These are phyloP conservation scores for Epinephelus coioides DNA, from an alignment of 2,797 vertebrate species.

Conservation along the genomic window DNA sequence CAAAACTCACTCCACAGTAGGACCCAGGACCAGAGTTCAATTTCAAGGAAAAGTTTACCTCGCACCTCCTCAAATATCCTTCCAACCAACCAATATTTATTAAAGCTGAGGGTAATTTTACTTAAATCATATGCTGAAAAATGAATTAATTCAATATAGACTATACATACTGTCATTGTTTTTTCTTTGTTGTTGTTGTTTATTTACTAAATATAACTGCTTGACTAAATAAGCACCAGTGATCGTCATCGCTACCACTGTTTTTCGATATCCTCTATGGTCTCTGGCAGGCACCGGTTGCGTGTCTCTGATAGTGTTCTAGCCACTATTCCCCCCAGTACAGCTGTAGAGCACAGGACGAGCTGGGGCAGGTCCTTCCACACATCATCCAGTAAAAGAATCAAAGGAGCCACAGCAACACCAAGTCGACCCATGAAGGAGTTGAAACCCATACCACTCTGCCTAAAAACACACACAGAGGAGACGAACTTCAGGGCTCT, in stretches of 20 bases:
- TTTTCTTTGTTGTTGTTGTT: neutral
- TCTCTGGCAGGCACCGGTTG: constrained; percentile 87
- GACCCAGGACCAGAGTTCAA: constrained; percentile 17
- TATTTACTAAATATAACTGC: neutral
- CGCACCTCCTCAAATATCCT: neutral
- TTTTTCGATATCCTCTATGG: constrained; percentile 90
- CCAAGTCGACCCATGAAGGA: constrained; percentile 81
- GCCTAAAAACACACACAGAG: constrained; percentile 59
- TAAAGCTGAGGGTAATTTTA: no score
- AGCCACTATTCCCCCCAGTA: constrained; percentile 80
- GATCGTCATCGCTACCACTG: neutral
- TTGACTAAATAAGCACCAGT: neutral
- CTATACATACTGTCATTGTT: neutral
- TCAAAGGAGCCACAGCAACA: constrained; percentile 79
- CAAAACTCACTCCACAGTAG: neutral
- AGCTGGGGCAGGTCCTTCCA: constrained; percentile 89
- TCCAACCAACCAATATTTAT: neutral
- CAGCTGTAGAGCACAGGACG: constrained; percentile 77
- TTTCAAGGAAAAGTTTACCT: neutral
- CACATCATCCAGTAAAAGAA: constrained; percentile 87
- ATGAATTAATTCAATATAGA: neutral
- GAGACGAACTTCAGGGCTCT: neutral
- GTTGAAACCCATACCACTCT: constrained; percentile 84
- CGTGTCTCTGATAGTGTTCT: constrained; percentile 88
- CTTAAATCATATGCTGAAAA: neutral